These are phyloP conservation scores for Phengaris arion DNA, from an alignment of 2,888 invertebrate species.

Conservation along the genomic window DNA sequence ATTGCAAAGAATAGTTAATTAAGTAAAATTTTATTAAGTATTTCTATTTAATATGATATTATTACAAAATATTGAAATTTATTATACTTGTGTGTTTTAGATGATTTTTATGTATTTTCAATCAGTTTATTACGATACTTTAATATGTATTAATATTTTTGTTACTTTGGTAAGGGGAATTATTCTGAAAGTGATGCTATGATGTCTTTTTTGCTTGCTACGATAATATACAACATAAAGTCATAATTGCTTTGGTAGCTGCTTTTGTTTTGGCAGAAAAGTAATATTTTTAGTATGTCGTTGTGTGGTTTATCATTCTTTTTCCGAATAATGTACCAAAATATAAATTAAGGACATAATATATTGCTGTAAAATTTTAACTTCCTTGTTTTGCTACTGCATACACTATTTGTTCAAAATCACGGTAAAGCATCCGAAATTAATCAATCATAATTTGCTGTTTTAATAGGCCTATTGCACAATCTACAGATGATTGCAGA, in stretches of 20 bases:
- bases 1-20: not conserved
- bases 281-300: not conserved
- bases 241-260: not conserved
- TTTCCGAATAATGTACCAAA: not conserved
- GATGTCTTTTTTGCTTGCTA: conserved; percentile 20
- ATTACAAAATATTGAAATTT: conserved; percentile 6
- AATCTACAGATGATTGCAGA: too few species aligned
- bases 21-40: not conserved
- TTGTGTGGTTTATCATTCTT: not conserved
- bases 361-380: not conserved
- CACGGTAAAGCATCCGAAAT: too few species aligned
- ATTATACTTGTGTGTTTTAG: conserved; percentile 2
- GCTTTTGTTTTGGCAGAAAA: not conserved
- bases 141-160: conserved; percentile 13
- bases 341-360: not conserved
- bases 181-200: conserved; percentile 22
- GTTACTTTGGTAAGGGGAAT: conserved; percentile 3
- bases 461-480: too few species aligned
- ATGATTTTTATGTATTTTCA: not conserved
- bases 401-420: too few species aligned
- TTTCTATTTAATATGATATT: conserved; percentile 10
- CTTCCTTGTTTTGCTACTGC: too few species aligned
- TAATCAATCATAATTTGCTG: too few species aligned
- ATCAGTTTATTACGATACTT: conserved; percentile 7
- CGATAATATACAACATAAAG: not conserved